Evolutionary conservation across 2,113 vertebrate species (phyloP).

Genomic region (Ceyx cyanopectus): DNA sequence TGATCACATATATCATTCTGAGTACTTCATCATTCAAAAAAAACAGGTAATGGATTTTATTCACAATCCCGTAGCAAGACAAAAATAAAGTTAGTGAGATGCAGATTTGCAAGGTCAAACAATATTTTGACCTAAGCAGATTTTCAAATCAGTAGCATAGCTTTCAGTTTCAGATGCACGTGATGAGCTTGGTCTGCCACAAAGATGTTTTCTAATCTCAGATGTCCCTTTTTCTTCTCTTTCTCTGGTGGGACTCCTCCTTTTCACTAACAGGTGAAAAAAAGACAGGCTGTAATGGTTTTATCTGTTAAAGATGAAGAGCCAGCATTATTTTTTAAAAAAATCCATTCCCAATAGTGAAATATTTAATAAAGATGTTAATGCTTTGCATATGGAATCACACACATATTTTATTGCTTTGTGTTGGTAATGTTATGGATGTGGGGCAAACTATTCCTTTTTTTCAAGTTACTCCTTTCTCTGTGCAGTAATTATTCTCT

Average conservation of each 20-base stretch:
- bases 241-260: not conserved
- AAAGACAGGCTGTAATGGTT: not conserved
- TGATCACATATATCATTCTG: constrained; percentile 98
- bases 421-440: not conserved
- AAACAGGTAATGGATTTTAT: constrained; percentile 87
- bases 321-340: not conserved
- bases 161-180: not conserved
- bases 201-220: not conserved
- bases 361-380: not conserved
- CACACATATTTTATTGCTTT: not conserved
- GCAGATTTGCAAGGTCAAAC: not conserved
- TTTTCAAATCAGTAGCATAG: not conserved
- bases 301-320: not conserved
- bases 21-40: constrained; percentile 97
- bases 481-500: constrained; percentile 20
- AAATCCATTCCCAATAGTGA: not conserved
- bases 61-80: not conserved
- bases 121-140: not conserved
- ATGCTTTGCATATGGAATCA: not conserved
- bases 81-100: not conserved
- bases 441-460: not conserved
- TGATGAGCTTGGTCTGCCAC: not conserved
- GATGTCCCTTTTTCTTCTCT: not conserved
- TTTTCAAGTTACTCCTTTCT: constrained; percentile 2
- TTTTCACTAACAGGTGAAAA: not conserved